Evolutionary conservation across 1,140 invertebrate species (phyloP), one percentile per base, ranked within the genome.

Genomic region (Eumaeus atala): DNA sequence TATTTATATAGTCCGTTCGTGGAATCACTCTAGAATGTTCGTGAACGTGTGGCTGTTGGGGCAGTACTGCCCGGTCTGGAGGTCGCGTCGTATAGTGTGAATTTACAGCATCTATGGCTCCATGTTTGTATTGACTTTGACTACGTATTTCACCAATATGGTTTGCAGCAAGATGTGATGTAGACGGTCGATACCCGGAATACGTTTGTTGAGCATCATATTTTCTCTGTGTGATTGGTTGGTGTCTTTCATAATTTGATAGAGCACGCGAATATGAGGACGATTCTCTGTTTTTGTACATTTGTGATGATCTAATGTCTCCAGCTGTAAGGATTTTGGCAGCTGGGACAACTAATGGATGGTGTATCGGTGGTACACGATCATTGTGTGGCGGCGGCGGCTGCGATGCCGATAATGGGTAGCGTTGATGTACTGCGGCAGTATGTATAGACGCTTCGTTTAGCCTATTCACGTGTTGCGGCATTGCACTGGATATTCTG

Each of bases 161-260:
- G 51, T 67, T 77, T 44, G 71, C 71, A 12, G 74, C 52, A 50
- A 74, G 56, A 58, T 84, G 74, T 33, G 69, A 51, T 9, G 66
- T 48, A 6, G 66, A 58, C 17, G 77, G 77, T 62, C 82, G 70
- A 61, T 87, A 87, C 34, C 84, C 82, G 36, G 84, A 72, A 61
- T 84, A 87, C 11, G 75, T 68, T 67, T 87, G 81, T 63, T 87
- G 84, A 21, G 68, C 75, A 65, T 87, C 84, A 74, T 82, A 84
- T 59, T 84, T 87, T 50, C 81, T 61, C 49, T 72, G 69, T 18
- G 78, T 66, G 47, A 79, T 53, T 3, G 73, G 49, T 8, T 75
- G 62, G 62, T 80, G 75, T 51, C 80, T 77, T 40, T 87, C 84
- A 57, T 79, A 87, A 64, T 77, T 82, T 11, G 69, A 50, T 7